These are phyloP conservation scores for Petroica traversi DNA, from an alignment of 2,113 vertebrate species.

Conservation along the genomic window DNA sequence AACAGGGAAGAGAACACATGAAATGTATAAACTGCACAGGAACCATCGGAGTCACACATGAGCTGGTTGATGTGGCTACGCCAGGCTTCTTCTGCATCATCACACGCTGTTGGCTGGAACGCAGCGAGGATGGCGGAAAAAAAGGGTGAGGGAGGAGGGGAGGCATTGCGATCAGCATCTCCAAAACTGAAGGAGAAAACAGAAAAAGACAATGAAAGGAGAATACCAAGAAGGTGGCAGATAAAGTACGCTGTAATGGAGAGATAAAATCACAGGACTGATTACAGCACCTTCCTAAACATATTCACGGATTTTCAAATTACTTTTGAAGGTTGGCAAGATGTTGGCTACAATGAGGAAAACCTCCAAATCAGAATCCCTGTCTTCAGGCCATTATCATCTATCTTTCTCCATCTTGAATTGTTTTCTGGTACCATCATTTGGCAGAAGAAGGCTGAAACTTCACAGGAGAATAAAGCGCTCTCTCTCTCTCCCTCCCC, in stretches of 20 bases:
- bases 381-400: not conserved
- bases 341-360: not conserved
- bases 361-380: not conserved
- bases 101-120: constrained; percentile 87
- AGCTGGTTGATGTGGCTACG: constrained; percentile 94
- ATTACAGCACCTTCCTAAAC: not conserved
- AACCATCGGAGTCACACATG: constrained; percentile 91
- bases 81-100: constrained; percentile 89
- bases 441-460: not conserved
- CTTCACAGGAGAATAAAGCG: not conserved
- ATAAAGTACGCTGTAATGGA: not conserved
- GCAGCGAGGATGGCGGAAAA: constrained; percentile 96
- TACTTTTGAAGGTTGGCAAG: not conserved
- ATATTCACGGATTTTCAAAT: not conserved
- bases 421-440: not conserved
- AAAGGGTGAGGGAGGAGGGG: constrained; percentile 91
- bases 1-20: constrained; percentile 97
- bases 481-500: accelerated
- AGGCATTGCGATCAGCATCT: constrained; percentile 83
- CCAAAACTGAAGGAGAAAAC: constrained; percentile 73
- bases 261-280: not conserved
- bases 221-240: not conserved
- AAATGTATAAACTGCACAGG: constrained; percentile 97
- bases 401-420: not conserved
- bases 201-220: not conserved